Evolutionary conservation across 2,797 vertebrate species (phyloP).

Genomic region (Tragelaphus eurycerus): DNA sequence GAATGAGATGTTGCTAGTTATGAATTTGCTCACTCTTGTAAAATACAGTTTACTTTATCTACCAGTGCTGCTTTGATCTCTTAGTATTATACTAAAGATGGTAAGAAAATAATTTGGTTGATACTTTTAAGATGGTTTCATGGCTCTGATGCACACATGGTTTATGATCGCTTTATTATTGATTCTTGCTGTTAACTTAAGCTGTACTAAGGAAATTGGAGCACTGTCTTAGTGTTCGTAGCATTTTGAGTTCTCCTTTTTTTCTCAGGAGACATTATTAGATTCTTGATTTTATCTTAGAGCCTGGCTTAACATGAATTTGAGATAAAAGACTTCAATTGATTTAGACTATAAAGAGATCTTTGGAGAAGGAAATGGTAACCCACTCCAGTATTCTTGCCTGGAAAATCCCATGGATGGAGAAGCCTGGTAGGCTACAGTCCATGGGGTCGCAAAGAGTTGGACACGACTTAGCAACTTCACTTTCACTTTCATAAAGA

Average conservation of each 20-base stretch:
- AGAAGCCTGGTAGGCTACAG: too few relatives aligned
- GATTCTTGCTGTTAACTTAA: neutral
- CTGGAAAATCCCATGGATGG: too few relatives aligned
- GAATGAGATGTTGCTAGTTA: neutral
- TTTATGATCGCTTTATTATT: neutral
- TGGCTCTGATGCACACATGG: neutral
- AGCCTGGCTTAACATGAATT: neutral
- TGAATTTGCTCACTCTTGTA: neutral
- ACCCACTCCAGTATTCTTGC: too few relatives aligned
- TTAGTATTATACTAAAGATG: neutral
- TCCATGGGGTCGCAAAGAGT: too few relatives aligned
- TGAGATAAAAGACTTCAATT: neutral
- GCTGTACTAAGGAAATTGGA: neutral
- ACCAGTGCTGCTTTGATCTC: neutral
- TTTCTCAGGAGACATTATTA: neutral
- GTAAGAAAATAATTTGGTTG: neutral
- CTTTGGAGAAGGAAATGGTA: neutral
- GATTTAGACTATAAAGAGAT: neutral
- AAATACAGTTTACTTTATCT: neutral
- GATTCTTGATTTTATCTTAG: neutral
- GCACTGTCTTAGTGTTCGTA: neutral
- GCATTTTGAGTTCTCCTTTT: conserved; percentile 3
- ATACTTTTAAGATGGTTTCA: neutral
- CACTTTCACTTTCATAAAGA: neutral
- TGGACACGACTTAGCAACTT: too few relatives aligned